These are phyloP conservation scores for Drosophila pseudotakahashii DNA, from an alignment of 2,888 invertebrate species.

Conservation along the genomic window DNA sequence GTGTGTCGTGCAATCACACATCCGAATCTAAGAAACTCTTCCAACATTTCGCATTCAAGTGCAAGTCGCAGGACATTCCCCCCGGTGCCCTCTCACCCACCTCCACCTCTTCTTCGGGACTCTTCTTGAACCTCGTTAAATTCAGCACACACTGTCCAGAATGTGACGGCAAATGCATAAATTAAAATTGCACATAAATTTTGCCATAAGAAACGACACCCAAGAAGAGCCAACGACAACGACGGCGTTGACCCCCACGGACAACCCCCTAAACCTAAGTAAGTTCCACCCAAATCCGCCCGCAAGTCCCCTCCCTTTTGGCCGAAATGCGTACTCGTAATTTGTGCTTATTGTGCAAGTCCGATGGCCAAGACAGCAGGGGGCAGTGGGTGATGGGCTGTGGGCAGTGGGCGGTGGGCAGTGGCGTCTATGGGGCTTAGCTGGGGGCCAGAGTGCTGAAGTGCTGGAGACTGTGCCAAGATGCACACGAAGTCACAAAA, in stretches of 20 bases:
- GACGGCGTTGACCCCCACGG: conserved; percentile 59
- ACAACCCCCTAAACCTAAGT: conserved; percentile 39
- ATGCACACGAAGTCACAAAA: conserved; percentile 62
- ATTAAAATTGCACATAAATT: conserved; percentile 68
- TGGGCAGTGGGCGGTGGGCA: background rate
- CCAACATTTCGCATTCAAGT: conserved; percentile 1
- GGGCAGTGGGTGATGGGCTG: background rate
- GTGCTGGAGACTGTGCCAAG: conserved; percentile 41
- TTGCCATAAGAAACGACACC: conserved; percentile 59
- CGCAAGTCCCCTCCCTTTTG: background rate
- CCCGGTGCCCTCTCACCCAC: background rate
- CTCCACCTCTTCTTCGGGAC: background rate
- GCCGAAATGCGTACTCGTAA: conserved; percentile 63
- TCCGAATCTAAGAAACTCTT: conserved; percentile 4
- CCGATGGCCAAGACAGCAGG: conserved; percentile 35
- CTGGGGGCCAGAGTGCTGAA: conserved; percentile 20
- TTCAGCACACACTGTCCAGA: conserved; percentile 45
- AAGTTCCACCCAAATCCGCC: conserved; percentile 12
- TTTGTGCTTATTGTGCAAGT: conserved; percentile 73
- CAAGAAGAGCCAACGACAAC: conserved; percentile 38
- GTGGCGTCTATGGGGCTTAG: conserved; percentile 18
- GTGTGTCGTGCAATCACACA: conserved; percentile 6
- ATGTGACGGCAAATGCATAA: conserved; percentile 60
- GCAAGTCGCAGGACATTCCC: conserved; percentile 18
- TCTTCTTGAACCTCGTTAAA: conserved; percentile 44